A percentile compares a stretch with the other conserved stretches of the same genome.
Conservation (phyloP, 2,797 vertebrate genomes). For the Enteromius anoplus region DNA sequence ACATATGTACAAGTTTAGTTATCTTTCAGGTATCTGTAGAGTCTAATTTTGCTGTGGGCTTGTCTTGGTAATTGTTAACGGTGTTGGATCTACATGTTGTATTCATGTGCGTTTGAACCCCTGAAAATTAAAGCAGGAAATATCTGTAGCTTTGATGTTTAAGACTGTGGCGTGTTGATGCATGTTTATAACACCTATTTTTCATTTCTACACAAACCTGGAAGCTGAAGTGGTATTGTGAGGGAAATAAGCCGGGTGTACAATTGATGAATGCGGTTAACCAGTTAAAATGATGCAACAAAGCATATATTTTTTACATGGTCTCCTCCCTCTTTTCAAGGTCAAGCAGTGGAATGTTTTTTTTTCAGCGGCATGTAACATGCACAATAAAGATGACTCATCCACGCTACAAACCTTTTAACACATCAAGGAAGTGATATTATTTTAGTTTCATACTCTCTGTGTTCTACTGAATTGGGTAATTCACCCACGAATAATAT, state of each 20-base stretch:
- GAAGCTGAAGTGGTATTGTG: not conserved
- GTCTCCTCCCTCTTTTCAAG: conserved; percentile 18
- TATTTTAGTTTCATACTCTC: not conserved
- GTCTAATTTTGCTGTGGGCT: not conserved
- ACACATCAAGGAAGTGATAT: not conserved
- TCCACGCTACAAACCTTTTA: not conserved
- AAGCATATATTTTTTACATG: not conserved
- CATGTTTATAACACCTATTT: not conserved
- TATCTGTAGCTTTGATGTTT: not conserved
- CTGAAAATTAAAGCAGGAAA: conserved; percentile 48
- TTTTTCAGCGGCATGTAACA: not conserved
- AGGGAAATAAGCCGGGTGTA: not conserved
- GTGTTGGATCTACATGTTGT: conserved; percentile 26
- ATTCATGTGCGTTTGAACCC: conserved; percentile 15
- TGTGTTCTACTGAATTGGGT: not conserved
- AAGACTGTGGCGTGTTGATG: not conserved
- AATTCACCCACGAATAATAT: not conserved
- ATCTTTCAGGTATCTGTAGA: not conserved
- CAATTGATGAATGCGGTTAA: not conserved
- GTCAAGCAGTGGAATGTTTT: conserved; percentile 14
- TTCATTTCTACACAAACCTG: not conserved
- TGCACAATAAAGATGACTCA: conserved; percentile 22
- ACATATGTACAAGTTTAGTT: not conserved
- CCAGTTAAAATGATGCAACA: conserved; percentile 3
- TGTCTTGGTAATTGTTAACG: not conserved